Percentiles rank a stretch among this genome's conserved stretches.
phyloP scores from a whole-genome alignment of 2,888 invertebrate genomes.

The Diarsia mendica region DNA sequence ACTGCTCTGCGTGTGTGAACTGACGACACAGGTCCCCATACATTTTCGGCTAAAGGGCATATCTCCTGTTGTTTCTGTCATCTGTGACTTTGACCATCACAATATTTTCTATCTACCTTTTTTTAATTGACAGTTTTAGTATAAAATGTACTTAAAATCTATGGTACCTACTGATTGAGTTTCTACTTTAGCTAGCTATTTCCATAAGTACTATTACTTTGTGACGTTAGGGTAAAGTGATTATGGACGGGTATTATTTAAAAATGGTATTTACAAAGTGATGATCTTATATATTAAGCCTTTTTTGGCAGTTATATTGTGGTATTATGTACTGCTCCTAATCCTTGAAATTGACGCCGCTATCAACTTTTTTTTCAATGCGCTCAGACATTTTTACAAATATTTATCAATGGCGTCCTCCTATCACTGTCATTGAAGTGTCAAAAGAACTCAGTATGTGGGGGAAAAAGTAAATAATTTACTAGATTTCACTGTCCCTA shows the following conservation, averaged over 20 bases:
- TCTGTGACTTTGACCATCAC: constrained; percentile 8
- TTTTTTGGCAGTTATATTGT: constrained; percentile 19
- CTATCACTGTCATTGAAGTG: background rate
- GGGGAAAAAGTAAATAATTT: constrained; percentile 16
- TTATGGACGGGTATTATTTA: constrained; percentile 26
- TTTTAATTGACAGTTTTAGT: constrained; percentile 49
- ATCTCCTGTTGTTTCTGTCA: too few relatives aligned
- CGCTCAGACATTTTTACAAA: background rate
- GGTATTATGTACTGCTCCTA: background rate
- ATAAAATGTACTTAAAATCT: constrained; percentile 49
- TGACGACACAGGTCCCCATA: too few relatives aligned
- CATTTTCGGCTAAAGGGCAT: too few relatives aligned
- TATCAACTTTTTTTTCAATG: background rate
- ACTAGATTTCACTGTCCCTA: background rate
- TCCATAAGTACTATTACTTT: constrained; percentile 62
- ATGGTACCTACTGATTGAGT: constrained; percentile 58
- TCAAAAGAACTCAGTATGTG: background rate
- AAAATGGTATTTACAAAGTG: constrained; percentile 47
- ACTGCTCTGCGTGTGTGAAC: too few relatives aligned
- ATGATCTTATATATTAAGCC: constrained; percentile 11
- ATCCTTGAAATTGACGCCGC: background rate
- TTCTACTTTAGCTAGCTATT: constrained; percentile 46
- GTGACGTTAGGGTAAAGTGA: constrained; percentile 38
- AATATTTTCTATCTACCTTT: constrained; percentile 17
- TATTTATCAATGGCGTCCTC: background rate